A percentile compares a stretch with the other conserved stretches of the same genome.
These are phyloP conservation scores for Tetraneura akinire DNA, from an alignment of 1,140 invertebrate genomes.

Conservation along the genomic window DNA sequence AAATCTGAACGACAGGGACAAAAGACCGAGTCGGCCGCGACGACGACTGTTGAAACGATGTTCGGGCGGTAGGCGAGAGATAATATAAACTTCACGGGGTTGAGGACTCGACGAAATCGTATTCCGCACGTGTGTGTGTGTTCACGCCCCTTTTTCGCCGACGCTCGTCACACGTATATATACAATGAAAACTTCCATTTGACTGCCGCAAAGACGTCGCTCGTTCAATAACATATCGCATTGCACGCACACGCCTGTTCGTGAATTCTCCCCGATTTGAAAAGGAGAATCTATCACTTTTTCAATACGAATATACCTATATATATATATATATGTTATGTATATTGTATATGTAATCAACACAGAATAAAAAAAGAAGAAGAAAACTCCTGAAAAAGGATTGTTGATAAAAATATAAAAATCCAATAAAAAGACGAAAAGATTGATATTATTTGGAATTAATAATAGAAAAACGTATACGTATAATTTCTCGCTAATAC, in stretches of 20 bases:
- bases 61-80: background rate
- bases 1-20: background rate
- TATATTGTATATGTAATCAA: too few species aligned
- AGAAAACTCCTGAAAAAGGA: too few species aligned
- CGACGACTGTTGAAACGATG: background rate
- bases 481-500: conserved; percentile 3
- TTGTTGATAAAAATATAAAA: background rate
- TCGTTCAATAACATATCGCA: conserved; percentile 15
- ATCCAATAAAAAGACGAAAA: background rate
- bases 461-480: too few species aligned
- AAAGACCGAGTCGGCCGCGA: background rate
- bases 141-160: background rate
- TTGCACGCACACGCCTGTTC: background rate
- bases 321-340: too few species aligned
- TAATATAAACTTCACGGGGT: background rate
- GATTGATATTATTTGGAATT: too few species aligned
- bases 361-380: too few species aligned
- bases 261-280: background rate
- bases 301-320: too few species aligned
- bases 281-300: too few species aligned
- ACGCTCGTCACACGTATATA: conserved; percentile 14
- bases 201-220: background rate
- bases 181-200: conserved; percentile 33
- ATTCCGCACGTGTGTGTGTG: background rate
- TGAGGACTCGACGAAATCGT: background rate